phyloP scores from a whole-genome alignment of 2,888 invertebrate species.

The Aricia artaxerxes region DNA sequence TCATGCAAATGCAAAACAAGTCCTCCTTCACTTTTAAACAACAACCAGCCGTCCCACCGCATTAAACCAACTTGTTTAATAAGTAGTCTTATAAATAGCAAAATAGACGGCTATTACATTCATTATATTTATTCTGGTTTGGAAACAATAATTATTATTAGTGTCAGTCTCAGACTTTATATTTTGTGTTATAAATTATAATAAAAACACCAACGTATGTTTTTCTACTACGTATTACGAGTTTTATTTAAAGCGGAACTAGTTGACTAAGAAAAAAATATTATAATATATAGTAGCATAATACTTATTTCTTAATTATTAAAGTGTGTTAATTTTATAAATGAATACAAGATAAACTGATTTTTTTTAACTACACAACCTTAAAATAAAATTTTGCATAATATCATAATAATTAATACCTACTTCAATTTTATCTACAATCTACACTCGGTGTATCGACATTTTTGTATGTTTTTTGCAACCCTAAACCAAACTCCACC shows the following conservation, averaged over 20 bases:
- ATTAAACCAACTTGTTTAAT: constrained; percentile 5
- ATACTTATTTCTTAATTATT: too few species aligned
- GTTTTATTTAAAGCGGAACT: too few species aligned
- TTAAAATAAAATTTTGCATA: too few species aligned
- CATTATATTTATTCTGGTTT: constrained; percentile 15
- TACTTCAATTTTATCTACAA: constrained; percentile 40
- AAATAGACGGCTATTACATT: constrained; percentile 3
- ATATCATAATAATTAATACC: too few species aligned
- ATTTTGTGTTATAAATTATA: neutral
- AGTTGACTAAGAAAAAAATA: too few species aligned
- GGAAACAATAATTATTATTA: neutral
- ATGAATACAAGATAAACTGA: too few species aligned
- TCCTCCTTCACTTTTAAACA: constrained; percentile 22
- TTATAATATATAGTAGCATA: too few species aligned
- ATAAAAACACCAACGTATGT: neutral
- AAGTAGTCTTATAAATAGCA: constrained; percentile 4
- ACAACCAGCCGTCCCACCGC: constrained; percentile 8
- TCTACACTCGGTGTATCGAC: constrained; percentile 32
- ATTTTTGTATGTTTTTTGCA: constrained; percentile 44
- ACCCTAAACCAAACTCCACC: constrained; percentile 43
- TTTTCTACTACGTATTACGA: too few species aligned
- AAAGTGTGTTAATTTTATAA: too few species aligned
- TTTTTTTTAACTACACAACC: too few species aligned
- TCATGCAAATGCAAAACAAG: constrained; percentile 18
- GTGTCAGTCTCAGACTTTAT: neutral